A percentile compares a stretch with the other conserved stretches of the same genome.
Conservation (phyloP, 2,797 vertebrate species). For the Schizothorax lantsangensis region DNA sequence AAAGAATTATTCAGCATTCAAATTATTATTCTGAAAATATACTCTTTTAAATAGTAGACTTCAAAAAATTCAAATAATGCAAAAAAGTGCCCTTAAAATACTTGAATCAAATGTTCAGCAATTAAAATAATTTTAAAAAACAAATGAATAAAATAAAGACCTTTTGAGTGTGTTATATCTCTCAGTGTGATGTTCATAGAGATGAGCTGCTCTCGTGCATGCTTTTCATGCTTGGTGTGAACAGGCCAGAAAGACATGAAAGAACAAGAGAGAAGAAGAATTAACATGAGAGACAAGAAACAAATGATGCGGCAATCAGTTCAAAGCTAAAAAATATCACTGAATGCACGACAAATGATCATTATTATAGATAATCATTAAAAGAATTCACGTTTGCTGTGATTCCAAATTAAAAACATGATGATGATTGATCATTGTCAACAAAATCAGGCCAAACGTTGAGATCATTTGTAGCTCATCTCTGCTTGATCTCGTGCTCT, state of each 20-base stretch:
- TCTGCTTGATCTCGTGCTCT: constrained; percentile 4
- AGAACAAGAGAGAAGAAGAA: constrained; percentile 61
- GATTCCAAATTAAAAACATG: background rate
- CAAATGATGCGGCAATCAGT: background rate
- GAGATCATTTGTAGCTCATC: background rate
- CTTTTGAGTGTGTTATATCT: background rate
- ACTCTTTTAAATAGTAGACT: background rate
- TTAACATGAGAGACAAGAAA: background rate
- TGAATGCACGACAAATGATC: background rate
- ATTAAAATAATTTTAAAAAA: background rate
- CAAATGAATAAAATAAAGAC: background rate
- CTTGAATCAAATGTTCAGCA: background rate
- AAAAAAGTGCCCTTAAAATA: background rate
- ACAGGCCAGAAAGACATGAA: background rate
- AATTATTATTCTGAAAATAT: background rate
- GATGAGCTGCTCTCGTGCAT: background rate
- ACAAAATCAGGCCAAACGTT: background rate
- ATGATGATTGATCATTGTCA: background rate
- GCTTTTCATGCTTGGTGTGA: background rate
- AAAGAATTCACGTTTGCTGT: background rate
- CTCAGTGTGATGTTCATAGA: background rate
- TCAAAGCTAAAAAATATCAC: background rate
- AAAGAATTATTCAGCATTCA: background rate
- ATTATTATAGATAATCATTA: constrained; percentile 52
- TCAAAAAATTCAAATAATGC: background rate